Percentiles rank a stretch among this genome's conserved stretches.
Evolutionary conservation across 1,140 invertebrate species (phyloP).

Genomic region (Drosophila micromelanica): DNA sequence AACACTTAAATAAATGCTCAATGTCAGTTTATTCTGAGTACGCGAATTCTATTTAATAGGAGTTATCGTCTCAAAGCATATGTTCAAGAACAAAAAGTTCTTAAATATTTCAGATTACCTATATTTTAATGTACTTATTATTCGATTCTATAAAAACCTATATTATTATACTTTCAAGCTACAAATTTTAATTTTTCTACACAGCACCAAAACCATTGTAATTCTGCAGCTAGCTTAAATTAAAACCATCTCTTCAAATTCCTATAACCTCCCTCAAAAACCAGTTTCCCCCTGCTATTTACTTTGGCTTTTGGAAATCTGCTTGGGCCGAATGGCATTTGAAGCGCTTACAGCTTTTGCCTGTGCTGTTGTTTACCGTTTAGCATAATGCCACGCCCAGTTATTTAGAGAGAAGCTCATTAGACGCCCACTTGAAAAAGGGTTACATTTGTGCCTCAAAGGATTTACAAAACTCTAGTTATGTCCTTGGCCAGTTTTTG

Average conservation of each 20-base stretch:
- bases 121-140: no score
- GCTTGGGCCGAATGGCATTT: not conserved
- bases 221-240: not conserved
- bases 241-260: not conserved
- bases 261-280: not conserved
- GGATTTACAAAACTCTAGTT: constrained; percentile 3
- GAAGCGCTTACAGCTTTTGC: constrained; percentile 24
- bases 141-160: no score
- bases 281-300: not conserved
- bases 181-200: no score
- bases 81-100: no score
- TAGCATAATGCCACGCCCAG: constrained; percentile 39
- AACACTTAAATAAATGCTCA: no score
- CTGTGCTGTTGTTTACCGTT: constrained; percentile 26
- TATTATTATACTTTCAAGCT: not conserved
- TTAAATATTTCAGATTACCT: no score
- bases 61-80: not conserved
- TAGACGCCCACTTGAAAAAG: constrained; percentile 38
- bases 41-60: not conserved
- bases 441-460: constrained; percentile 26
- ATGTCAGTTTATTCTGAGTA: not conserved
- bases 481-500: constrained; percentile 12
- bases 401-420: constrained; percentile 65
- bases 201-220: no score
- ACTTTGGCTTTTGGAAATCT: not conserved